These are phyloP conservation scores for Pipistrellus kuhlii DNA, from an alignment of 2,797 vertebrate species.

Conservation along the genomic window DNA sequence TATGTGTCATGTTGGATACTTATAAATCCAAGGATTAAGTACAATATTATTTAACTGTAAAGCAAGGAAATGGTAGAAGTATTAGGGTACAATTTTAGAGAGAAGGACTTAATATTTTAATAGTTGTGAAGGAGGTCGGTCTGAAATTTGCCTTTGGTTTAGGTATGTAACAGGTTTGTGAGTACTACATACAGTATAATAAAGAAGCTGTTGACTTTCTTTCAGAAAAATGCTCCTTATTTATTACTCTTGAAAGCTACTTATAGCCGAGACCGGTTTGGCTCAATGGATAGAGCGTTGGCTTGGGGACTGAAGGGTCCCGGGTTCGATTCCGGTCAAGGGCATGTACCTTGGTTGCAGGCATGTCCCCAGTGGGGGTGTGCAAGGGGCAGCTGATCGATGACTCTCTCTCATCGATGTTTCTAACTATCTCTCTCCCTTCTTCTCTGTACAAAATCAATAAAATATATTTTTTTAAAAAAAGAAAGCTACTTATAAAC, in stretches of 20 bases:
- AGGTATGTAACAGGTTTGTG: neutral
- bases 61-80: neutral
- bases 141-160: conserved; percentile 48
- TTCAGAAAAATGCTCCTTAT: neutral
- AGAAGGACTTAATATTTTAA: neutral
- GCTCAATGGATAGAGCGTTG: no score
- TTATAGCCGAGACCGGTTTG: no score
- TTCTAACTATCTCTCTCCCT: no score
- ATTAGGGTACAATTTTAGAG: neutral
- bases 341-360: no score
- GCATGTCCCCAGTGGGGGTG: no score
- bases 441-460: no score
- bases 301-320: no score
- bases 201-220: conserved; percentile 4
- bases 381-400: no score
- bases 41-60: neutral
- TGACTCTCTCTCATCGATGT: no score
- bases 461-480: no score
- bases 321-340: no score
- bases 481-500: conserved; percentile 21
- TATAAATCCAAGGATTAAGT: neutral
- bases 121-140: neutral
- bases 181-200: neutral
- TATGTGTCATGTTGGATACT: neutral
- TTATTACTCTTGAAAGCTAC: neutral